Percentiles rank a stretch among this genome's conserved stretches.
phyloP scores from a whole-genome alignment of 2,113 vertebrate genomes.

The Rhinolophus sinicus region DNA sequence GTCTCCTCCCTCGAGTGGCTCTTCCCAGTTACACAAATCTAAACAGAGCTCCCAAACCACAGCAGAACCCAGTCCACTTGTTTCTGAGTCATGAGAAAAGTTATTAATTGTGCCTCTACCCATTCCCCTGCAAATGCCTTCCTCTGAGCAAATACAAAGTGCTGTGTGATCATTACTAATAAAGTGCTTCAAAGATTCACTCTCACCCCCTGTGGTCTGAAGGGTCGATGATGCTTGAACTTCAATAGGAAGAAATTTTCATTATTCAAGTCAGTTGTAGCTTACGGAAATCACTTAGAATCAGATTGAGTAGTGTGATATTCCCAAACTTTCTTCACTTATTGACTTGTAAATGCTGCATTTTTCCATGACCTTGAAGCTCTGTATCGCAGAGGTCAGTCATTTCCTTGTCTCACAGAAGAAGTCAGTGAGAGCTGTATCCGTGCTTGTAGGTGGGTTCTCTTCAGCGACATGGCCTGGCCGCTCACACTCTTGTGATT shows the following conservation, averaged over 20 bases:
- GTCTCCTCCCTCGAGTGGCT: background rate
- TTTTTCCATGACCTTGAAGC: no score
- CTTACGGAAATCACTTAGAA: background rate
- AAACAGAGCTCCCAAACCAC: background rate
- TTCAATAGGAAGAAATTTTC: background rate
- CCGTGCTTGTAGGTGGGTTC: fast-evolving
- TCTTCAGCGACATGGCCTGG: fast-evolving
- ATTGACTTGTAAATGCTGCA: no score
- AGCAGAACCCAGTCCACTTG: no score
- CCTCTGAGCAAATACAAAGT: background rate
- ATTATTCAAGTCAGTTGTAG: background rate
- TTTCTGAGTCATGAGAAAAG: background rate
- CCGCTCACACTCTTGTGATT: fast-evolving
- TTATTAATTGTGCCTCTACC: background rate
- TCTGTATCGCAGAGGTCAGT: background rate
- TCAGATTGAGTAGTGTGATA: background rate
- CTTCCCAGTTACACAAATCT: background rate
- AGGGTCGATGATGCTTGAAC: background rate
- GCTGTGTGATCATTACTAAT: background rate
- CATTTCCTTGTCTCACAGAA: no score
- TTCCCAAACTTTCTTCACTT: background rate
- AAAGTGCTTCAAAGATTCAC: background rate
- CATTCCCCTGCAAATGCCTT: background rate
- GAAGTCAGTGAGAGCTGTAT: fast-evolving
- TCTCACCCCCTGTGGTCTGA: background rate